A percentile compares a stretch with the other conserved stretches of the same genome.
Conservation (phyloP, 2,888 invertebrate genomes). For the Mamestra brassicae region DNA sequence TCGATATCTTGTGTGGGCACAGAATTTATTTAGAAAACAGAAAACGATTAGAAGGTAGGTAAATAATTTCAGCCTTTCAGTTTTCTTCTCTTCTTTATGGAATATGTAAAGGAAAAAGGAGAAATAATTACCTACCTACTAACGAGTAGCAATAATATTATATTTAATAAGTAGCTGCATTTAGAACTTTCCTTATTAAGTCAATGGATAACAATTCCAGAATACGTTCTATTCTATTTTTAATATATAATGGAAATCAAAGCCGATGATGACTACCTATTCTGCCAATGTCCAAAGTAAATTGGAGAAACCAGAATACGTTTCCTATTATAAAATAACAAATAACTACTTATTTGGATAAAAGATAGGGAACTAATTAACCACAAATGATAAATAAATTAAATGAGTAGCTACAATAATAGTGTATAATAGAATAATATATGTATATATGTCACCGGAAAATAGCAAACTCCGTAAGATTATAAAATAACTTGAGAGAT, state of each 20-base stretch:
- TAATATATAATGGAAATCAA: too few species aligned
- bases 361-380: neutral
- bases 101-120: neutral
- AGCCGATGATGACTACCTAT: too few species aligned
- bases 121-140: slow-evolving; percentile 6
- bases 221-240: neutral
- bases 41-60: neutral
- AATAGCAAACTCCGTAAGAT: too few species aligned
- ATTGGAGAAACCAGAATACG: neutral
- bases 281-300: too few species aligned
- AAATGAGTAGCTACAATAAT: neutral
- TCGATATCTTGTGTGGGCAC: neutral
- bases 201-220: neutral
- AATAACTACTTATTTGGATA: neutral
- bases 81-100: neutral
- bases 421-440: neutral
- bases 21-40: neutral
- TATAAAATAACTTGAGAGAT: too few species aligned
- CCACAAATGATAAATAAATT: neutral
- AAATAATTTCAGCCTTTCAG: neutral
- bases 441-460: too few species aligned
- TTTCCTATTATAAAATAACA: neutral
- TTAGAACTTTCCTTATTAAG: neutral
- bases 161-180: neutral
- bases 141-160: neutral